Evolutionary conservation across 2,113 vertebrate genomes (phyloP).

Genomic region (Chlorodrepanis virens): DNA sequence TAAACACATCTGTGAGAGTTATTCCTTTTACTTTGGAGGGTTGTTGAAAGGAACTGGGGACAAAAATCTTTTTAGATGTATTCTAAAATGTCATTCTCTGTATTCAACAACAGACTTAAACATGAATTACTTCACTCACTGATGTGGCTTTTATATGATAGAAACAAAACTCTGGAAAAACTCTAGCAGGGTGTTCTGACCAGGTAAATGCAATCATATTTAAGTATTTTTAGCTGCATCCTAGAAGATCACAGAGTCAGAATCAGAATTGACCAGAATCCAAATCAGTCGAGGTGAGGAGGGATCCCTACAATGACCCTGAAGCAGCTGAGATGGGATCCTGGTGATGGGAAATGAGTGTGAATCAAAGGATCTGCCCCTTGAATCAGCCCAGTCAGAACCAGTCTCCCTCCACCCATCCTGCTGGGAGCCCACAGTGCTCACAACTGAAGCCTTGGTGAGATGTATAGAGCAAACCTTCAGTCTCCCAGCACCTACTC

Average conservation of each 20-base stretch:
- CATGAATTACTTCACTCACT: not conserved
- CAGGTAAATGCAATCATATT: not conserved
- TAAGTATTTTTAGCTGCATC: not conserved
- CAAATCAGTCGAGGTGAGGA: not conserved
- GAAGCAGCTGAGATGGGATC: not conserved
- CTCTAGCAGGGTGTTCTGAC: not conserved
- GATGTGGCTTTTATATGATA: not conserved
- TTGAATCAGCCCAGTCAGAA: rapidly evolving
- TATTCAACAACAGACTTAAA: not conserved
- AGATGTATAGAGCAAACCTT: not conserved
- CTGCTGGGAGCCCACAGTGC: not conserved
- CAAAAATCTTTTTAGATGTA: not conserved
- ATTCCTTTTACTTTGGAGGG: not conserved
- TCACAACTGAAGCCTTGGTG: not conserved
- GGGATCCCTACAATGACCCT: not conserved
- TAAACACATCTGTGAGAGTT: not conserved
- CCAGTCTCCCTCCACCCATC: not conserved
- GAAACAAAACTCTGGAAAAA: not conserved
- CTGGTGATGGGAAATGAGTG: not conserved
- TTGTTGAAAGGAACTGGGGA: not conserved
- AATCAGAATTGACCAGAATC: not conserved
- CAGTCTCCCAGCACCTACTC: not conserved
- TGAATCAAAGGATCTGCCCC: not conserved
- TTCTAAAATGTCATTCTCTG: not conserved
- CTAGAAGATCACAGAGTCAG: not conserved